Percentiles rank a stretch among this genome's conserved stretches.
These are phyloP conservation scores for Sitophilus oryzae DNA, from an alignment of 1,140 invertebrate species.

Conservation along the genomic window DNA sequence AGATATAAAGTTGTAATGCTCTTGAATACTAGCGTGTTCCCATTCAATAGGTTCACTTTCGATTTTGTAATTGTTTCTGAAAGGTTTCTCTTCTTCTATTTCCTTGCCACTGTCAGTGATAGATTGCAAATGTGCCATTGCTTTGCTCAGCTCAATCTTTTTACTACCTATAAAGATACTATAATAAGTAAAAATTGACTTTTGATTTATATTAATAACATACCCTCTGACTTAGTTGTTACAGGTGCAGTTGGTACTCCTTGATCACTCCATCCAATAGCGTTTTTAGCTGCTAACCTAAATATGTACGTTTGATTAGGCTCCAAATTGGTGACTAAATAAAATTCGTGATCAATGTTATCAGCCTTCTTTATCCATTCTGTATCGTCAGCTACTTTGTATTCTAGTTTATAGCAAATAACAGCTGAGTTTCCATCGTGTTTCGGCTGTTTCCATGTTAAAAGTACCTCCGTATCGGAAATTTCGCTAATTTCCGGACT, in stretches of 20 bases:
- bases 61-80: slow-evolving; percentile 63
- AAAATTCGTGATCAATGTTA: slow-evolving; percentile 93
- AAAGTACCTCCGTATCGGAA: slow-evolving; percentile 79
- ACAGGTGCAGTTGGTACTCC: slow-evolving; percentile 66
- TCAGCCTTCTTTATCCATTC: slow-evolving; percentile 82
- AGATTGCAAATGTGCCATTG: slow-evolving; percentile 78
- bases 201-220: not conserved
- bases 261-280: slow-evolving; percentile 86
- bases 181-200: not conserved
- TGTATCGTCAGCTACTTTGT: slow-evolving; percentile 65
- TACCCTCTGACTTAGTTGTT: slow-evolving; percentile 60
- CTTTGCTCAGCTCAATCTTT: slow-evolving; percentile 67
- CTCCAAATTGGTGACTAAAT: slow-evolving; percentile 69
- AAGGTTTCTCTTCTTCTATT: slow-evolving; percentile 57
- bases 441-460: slow-evolving; percentile 79
- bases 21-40: slow-evolving; percentile 58
- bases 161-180: slow-evolving; percentile 44
- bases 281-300: slow-evolving; percentile 80
- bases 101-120: slow-evolving; percentile 73
- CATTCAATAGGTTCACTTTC: slow-evolving; percentile 71
- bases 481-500: slow-evolving; percentile 76
- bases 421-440: slow-evolving; percentile 68
- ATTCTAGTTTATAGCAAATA: slow-evolving; percentile 78
- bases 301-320: slow-evolving; percentile 82
- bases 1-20: slow-evolving; percentile 76